A percentile compares a stretch with the other conserved stretches of the same genome.
phyloP scores from a whole-genome alignment of 2,888 invertebrate genomes.

The Apamea monoglypha region DNA sequence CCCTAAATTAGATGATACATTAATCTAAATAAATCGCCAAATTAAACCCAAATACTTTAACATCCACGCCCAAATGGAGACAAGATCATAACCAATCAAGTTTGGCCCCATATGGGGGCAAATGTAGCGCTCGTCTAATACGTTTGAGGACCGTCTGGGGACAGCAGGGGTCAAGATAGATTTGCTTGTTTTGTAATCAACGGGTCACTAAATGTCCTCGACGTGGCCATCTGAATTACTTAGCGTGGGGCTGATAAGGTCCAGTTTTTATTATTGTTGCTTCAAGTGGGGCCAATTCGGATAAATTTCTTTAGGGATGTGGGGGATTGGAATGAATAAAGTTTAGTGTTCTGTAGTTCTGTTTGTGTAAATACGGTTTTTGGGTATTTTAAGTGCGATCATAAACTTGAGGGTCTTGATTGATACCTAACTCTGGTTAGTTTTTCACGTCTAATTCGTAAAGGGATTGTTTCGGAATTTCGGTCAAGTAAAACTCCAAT shows the following conservation, averaged over 20 bases:
- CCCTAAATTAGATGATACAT: slow-evolving; percentile 46
- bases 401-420: background rate
- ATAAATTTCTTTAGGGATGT: slow-evolving; percentile 57
- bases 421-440: background rate
- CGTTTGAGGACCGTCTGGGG: slow-evolving; percentile 70
- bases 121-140: slow-evolving; percentile 57
- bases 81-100: slow-evolving; percentile 68
- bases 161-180: slow-evolving; percentile 73
- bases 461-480: background rate
- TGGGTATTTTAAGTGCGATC: slow-evolving; percentile 1
- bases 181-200: slow-evolving; percentile 82
- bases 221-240: slow-evolving; percentile 85
- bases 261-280: slow-evolving; percentile 86
- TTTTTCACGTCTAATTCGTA: background rate
- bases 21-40: slow-evolving; percentile 51
- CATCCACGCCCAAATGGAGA: slow-evolving; percentile 62
- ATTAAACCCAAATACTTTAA: slow-evolving; percentile 59
- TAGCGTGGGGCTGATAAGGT: slow-evolving; percentile 84
- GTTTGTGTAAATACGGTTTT: background rate
- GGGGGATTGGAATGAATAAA: slow-evolving; percentile 39
- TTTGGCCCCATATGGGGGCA: slow-evolving; percentile 63
- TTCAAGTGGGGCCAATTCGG: slow-evolving; percentile 79
- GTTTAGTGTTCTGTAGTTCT: slow-evolving; percentile 32
- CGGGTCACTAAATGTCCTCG: slow-evolving; percentile 80
- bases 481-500: background rate